A percentile compares a stretch with the other conserved stretches of the same genome.
phyloP scores from a whole-genome alignment of 1,140 invertebrate genomes.

The Drosophila micromelanica region DNA sequence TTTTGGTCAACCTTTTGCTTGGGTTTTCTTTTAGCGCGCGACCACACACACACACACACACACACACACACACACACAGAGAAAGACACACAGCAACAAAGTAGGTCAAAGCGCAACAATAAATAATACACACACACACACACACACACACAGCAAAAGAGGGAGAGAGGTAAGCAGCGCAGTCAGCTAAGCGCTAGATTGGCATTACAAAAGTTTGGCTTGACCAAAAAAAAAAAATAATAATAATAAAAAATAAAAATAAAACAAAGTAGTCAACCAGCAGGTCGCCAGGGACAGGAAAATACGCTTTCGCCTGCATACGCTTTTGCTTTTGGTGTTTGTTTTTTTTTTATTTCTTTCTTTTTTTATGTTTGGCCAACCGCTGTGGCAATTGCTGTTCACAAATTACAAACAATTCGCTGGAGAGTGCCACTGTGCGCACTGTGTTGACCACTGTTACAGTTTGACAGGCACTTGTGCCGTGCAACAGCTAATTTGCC shows the following conservation, averaged over 20 bases:
- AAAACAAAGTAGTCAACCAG: slow-evolving; percentile 3
- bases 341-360: neutral
- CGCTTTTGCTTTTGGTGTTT: neutral
- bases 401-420: slow-evolving; percentile 73
- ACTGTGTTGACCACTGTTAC: slow-evolving; percentile 15
- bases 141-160: slow-evolving; percentile 23
- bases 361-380: slow-evolving; percentile 19
- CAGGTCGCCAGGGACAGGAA: neutral
- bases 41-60: slow-evolving; percentile 46
- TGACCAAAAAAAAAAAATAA: slow-evolving; percentile 4
- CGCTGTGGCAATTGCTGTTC: slow-evolving; percentile 53
- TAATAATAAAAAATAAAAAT: neutral
- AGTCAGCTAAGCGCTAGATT: slow-evolving; percentile 67
- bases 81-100: slow-evolving; percentile 40
- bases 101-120: slow-evolving; percentile 69
- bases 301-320: slow-evolving; percentile 21
- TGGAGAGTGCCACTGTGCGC: slow-evolving; percentile 46
- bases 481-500: slow-evolving; percentile 31
- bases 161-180: slow-evolving; percentile 9
- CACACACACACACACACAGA: slow-evolving; percentile 19
- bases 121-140: slow-evolving; percentile 27
- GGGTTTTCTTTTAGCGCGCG: slow-evolving; percentile 57
- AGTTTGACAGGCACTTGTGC: slow-evolving; percentile 42
- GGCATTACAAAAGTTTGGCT: slow-evolving; percentile 68
- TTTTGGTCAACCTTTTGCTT: slow-evolving; percentile 55